Evolutionary conservation across 2,797 vertebrate species (phyloP), one percentile per base, ranked within the genome.

Genomic region (Microcaecilia unicolor): DNA sequence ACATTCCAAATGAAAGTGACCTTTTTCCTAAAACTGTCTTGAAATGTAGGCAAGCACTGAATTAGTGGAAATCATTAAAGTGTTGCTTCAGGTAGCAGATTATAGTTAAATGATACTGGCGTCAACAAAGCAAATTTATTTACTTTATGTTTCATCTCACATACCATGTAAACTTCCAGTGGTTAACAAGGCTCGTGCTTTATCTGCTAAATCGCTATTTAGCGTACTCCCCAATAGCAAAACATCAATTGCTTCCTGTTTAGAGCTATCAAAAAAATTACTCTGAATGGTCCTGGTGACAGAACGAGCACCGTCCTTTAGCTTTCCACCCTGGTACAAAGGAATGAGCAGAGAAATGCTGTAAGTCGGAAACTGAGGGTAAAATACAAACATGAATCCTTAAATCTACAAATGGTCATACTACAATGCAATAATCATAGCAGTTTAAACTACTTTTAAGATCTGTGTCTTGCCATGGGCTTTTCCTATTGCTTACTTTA

Each of bases 191-290:
- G 95, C 94, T 46, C 94, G 87, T 41, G 96, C 96, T 84, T 99
- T 98, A 81, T 98, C 95, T 18, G 96, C 93, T 78, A 98, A 78
- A 58, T 98, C 93, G 64, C 92, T 97, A 84, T 99, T 98, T 40
- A 99, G 84, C 13, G 95, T 98, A 65, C 93, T 97, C 59, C 96
- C 96, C 75, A 98, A 83, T 13, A 97, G 82, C 60, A 99, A 74
- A 61, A 99, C 84, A 65, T 99, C 96, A 54, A 99, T 98, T 30
- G 96, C 96, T 61, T 99, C 96, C 74, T 99, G 96, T 73, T 99
- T 98, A 19, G 96, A 98, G 55, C 83, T 97, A 83, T 99, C 95
- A 52, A 99, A 99, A 82, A 99, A 99, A 80, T 99, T 99, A 84
- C 96, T 99, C 72, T 99, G 96, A 74, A 99, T 99, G 37, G 95